Conservation (phyloP, 2,797 vertebrate genomes). For the Leucoraja ocellata region DNA sequence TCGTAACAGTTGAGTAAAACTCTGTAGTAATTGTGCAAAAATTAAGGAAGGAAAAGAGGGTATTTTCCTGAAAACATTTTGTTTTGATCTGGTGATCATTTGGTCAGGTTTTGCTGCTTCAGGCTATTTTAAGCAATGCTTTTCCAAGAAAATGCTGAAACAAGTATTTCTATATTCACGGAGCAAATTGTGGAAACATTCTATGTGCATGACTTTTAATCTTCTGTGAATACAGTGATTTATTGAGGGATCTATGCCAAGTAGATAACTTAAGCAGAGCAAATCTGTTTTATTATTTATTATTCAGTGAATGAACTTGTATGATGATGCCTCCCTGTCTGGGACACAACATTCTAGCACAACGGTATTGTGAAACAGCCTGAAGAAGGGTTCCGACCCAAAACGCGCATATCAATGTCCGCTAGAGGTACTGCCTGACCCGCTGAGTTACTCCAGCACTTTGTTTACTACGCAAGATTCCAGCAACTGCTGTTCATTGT, state of each 20-base stretch:
- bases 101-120: background rate
- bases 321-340: background rate
- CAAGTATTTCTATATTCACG: conserved; percentile 13
- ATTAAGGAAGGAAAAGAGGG: too few species aligned
- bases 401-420: too few species aligned
- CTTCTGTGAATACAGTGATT: background rate
- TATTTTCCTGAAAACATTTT: background rate
- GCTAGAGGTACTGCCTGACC: too few species aligned
- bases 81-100: conserved; percentile 5
- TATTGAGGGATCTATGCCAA: background rate
- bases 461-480: too few species aligned
- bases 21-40: background rate
- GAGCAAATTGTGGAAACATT: background rate
- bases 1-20: too few species aligned
- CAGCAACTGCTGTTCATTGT: too few species aligned
- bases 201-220: background rate
- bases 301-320: background rate
- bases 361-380: background rate
- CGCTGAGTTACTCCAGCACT: too few species aligned
- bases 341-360: background rate
- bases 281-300: background rate
- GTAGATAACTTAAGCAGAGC: background rate
- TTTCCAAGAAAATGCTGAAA: conserved; percentile 4
- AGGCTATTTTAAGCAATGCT: background rate
- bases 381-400: too few species aligned